Evolutionary conservation across 2,797 vertebrate species (phyloP).

Genomic region (Darevskia nairensis): DNA sequence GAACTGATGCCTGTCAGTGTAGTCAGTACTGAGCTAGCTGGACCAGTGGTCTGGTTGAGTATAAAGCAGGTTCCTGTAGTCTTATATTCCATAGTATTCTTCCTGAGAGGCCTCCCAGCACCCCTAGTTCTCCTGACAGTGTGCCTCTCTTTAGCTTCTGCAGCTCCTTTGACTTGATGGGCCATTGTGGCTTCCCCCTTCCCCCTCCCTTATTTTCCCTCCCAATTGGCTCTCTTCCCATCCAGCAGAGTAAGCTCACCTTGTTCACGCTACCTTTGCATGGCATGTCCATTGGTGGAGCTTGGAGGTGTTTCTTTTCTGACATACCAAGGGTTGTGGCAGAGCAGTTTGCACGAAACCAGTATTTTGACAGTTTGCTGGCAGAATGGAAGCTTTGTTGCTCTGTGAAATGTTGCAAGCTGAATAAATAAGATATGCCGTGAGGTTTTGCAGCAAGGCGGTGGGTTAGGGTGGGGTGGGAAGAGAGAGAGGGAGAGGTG

Average conservation of each 20-base stretch:
- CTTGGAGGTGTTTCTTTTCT: not conserved
- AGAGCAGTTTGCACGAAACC: not conserved
- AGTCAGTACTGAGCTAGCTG: too few species aligned
- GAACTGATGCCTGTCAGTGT: too few species aligned
- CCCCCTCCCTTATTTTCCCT: not conserved
- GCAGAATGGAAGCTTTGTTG: constrained; percentile 20
- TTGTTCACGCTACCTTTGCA: not conserved
- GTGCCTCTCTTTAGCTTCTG: too few species aligned
- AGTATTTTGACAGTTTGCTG: not conserved
- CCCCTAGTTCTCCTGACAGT: too few species aligned
- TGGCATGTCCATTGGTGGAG: not conserved
- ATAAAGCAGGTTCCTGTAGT: too few species aligned
- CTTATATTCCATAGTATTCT: too few species aligned
- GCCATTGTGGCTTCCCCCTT: not conserved
- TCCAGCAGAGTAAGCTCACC: not conserved
- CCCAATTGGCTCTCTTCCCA: too few species aligned
- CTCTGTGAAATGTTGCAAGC: not conserved
- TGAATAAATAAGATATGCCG: constrained; percentile 36
- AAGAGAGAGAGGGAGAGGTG: constrained; percentile 35
- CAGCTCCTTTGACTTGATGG: not conserved
- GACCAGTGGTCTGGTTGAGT: too few species aligned
- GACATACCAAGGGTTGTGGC: not conserved
- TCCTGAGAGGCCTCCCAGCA: too few species aligned
- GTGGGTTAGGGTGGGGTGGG: too few species aligned
- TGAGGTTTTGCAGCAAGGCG: constrained; percentile 43